Percentiles rank a stretch among this genome's conserved stretches.
phyloP scores from a whole-genome alignment of 2,797 vertebrate species.

The Sebastes diploproa region DNA sequence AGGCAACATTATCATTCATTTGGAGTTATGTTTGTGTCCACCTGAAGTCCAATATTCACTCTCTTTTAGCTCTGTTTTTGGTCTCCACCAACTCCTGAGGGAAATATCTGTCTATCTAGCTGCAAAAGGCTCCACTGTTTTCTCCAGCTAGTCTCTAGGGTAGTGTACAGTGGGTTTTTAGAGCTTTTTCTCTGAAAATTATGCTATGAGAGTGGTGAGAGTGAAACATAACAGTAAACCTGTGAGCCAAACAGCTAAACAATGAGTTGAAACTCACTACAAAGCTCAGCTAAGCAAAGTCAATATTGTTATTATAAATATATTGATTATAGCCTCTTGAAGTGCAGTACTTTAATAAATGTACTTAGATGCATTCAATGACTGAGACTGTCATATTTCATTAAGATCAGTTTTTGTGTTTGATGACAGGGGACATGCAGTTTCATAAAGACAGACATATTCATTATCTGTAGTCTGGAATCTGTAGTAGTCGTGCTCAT shows the following conservation, averaged over 20 bases:
- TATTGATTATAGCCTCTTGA: too few species aligned
- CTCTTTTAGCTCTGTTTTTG: neutral
- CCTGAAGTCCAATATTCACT: neutral
- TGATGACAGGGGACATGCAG: too few species aligned
- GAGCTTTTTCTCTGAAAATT: neutral
- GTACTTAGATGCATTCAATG: too few species aligned
- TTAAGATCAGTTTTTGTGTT: too few species aligned
- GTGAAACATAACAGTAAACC: too few species aligned
- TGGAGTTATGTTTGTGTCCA: neutral
- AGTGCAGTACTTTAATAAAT: too few species aligned
- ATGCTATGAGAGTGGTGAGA: neutral
- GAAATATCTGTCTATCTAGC: too few species aligned
- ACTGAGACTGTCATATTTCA: too few species aligned
- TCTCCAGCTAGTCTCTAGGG: neutral
- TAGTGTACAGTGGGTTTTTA: neutral
- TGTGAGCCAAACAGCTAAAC: neutral
- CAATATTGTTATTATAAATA: too few species aligned
- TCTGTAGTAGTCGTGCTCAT: too few species aligned
- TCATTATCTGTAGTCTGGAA: neutral
- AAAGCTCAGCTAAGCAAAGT: neutral
- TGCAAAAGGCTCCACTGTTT: neutral
- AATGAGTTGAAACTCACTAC: neutral
- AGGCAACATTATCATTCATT: neutral
- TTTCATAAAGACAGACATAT: too few species aligned
- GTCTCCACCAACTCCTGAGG: neutral